Conservation (phyloP, 2,888 invertebrate species). For the Mythimna pallens region DNA sequence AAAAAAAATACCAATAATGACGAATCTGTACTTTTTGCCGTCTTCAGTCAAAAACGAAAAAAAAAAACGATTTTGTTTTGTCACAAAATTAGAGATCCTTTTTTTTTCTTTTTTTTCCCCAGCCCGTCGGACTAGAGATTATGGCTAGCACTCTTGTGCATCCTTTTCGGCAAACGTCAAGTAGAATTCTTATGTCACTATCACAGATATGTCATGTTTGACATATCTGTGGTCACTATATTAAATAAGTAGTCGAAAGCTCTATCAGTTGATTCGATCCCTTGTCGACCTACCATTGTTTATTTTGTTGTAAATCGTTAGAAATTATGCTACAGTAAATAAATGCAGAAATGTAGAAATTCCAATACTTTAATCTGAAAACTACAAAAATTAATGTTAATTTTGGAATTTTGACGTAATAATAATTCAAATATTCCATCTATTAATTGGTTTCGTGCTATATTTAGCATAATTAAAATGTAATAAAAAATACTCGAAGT, state of each 20-base stretch:
- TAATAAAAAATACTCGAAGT: background rate
- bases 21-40: background rate
- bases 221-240: background rate
- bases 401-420: too few relatives aligned
- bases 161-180: background rate
- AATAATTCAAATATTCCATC: too few relatives aligned
- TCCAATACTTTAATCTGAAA: background rate
- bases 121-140: too few relatives aligned
- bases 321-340: background rate
- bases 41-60: background rate
- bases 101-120: too few relatives aligned
- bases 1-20: too few relatives aligned
- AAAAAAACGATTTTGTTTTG: background rate
- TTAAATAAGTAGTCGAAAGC: slow-evolving; percentile 11
- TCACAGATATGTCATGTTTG: too few relatives aligned
- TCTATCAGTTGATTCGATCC: slow-evolving; percentile 7
- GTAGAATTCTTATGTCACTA: slow-evolving; percentile 11
- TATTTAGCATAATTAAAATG: background rate
- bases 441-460: too few relatives aligned
- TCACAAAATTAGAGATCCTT: background rate
- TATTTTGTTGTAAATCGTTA: background rate
- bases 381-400: too few relatives aligned
- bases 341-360: background rate
- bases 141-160: too few relatives aligned
- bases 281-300: background rate